Evolutionary conservation across 2,113 vertebrate species (phyloP).

Genomic region (Sisor rabdophorus): DNA sequence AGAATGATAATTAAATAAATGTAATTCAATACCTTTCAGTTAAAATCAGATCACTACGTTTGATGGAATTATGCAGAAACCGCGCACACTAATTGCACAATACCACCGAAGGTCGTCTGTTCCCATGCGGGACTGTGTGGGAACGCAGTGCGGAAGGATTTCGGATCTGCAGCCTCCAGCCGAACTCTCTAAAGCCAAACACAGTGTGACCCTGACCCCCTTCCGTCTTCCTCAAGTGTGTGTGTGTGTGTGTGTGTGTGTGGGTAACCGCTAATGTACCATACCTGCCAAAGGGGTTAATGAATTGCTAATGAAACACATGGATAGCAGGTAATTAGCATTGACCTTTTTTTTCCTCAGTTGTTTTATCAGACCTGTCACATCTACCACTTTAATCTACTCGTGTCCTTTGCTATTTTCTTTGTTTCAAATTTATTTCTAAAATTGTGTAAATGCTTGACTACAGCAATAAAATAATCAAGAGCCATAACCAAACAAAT

Average conservation of each 20-base stretch:
- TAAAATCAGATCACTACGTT: constrained; percentile 44
- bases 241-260: constrained; percentile 9
- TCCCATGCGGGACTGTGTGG: constrained; percentile 12
- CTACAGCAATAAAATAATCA: not conserved
- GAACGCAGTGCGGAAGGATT: constrained; percentile 2
- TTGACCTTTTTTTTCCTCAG: constrained; percentile 28
- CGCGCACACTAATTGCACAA: constrained; percentile 37
- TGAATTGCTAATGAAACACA: constrained; percentile 51
- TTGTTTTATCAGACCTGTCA: constrained; percentile 11
- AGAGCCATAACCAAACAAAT: not conserved
- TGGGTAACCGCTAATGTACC: not conserved
- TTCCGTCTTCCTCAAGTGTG: not conserved
- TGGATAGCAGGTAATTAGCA: constrained; percentile 46
- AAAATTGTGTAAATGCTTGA: no score
- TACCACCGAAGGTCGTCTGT: constrained; percentile 34
- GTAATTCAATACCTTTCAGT: constrained; percentile 37
- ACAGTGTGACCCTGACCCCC: no score
- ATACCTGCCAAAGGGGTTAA: constrained; percentile 47
- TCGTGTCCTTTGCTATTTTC: not conserved
- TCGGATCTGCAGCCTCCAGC: not conserved
- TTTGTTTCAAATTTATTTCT: not conserved
- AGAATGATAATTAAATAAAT: constrained; percentile 15
- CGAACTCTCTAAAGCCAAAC: not conserved
- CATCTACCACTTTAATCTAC: constrained; percentile 27
- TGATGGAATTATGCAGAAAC: constrained; percentile 45